Evolutionary conservation across 2,113 vertebrate genomes (phyloP), one percentile per base, ranked within the genome.

Genomic region (Oncorhynchus tshawytscha): DNA sequence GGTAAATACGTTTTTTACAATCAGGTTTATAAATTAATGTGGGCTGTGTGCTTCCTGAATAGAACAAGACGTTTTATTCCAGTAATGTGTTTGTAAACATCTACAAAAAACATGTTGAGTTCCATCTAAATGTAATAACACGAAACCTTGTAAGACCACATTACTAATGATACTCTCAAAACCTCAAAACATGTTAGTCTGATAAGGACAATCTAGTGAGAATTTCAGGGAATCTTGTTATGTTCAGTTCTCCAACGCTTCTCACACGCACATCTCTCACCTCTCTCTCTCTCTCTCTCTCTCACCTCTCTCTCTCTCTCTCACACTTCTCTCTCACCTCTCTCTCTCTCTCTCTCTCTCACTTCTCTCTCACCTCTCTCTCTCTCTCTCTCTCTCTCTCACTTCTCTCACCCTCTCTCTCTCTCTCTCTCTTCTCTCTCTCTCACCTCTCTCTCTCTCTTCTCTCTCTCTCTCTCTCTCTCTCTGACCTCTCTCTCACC

Each of bases 161-260:
- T 74, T 39, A 22, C 31, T 70, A 67, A 75, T 27, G 78, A 65
- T 73, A 7, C 59, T 20, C 59, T 60, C 71, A 72, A 15, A 11
- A 20, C 5, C 18, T 65, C 77, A 83, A 83, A 81, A 34, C 57
- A 13, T 68, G 69, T 70, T 8, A 9, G 11, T 16, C 70, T 6
- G 66, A 82, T 70, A 74, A 82, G 20, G 45, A 75, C 39, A 76
- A 78, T 73, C 67, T 64, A 0, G 5, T 62, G 59, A 20, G n/a
- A 16, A 77, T 80, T 31, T 78, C 73, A 80, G 80, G 83, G 84
- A 82, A 85, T 81, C 57, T 2, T 84, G 67, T 84, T 75, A 82
- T 76, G 57, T 75, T 79, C 72, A 64, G 18, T 45, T n/a, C 77
- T 82, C 71, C 78, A 74, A 45, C 9, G 12, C 71, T 77, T 82